Evolutionary conservation across 1,140 invertebrate species (phyloP).

Genomic region (Eufriesea mexicana): DNA sequence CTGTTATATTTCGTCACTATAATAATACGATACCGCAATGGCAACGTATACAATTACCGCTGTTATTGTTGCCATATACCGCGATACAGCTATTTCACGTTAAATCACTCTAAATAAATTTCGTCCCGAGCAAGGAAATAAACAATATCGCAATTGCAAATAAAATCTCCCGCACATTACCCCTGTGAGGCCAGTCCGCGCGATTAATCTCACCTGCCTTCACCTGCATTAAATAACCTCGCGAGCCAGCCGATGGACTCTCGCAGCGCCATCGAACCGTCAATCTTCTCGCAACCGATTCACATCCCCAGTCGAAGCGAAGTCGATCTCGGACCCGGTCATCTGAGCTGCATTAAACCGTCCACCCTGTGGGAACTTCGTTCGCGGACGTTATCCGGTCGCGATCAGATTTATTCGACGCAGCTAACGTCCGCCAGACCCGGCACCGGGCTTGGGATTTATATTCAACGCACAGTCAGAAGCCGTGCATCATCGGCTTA

Average conservation of each 20-base stretch:
- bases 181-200: no score
- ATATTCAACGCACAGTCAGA: conserved; percentile 57
- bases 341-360: conserved; percentile 27
- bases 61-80: no score
- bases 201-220: no score
- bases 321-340: neutral
- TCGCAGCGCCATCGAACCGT: neutral
- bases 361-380: conserved; percentile 45
- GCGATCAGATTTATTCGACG: conserved; percentile 64
- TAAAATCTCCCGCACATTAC: no score
- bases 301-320: neutral
- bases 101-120: no score
- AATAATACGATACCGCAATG: no score
- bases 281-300: neutral
- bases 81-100: no score
- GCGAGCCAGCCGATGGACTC: neutral
- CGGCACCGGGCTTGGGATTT: conserved; percentile 37
- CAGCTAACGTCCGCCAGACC: conserved; percentile 24
- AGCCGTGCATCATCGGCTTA: conserved; percentile 64
- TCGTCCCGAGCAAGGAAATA: no score
- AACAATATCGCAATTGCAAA: no score
- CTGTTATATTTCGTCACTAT: no score
- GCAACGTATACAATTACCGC: no score
- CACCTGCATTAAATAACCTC: neutral
- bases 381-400: conserved; percentile 54